phyloP scores from a whole-genome alignment of 2,113 vertebrate species.

The Mustela lutreola region DNA sequence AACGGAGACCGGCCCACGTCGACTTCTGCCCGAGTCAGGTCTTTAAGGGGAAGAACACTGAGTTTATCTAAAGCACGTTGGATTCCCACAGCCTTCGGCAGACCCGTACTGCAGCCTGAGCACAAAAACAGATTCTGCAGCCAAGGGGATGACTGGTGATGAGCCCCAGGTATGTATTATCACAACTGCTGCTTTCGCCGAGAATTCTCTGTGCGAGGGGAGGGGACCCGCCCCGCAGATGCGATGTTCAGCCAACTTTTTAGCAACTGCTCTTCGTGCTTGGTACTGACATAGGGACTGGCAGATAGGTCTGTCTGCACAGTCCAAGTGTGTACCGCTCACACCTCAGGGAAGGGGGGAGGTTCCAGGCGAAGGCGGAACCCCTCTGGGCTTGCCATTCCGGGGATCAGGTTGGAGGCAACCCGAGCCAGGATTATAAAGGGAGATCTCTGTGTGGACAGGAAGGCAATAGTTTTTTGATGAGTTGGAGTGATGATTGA shows the following conservation, averaged over 20 bases:
- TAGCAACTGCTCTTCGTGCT: background rate
- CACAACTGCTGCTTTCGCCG: background rate
- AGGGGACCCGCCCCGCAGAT: background rate
- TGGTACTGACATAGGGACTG: background rate
- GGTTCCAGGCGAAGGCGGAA: fast-evolving
- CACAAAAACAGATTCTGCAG: slow-evolving; percentile 75
- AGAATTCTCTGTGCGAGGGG: background rate
- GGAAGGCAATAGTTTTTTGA: slow-evolving; percentile 77
- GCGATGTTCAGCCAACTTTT: background rate
- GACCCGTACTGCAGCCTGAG: slow-evolving; percentile 45
- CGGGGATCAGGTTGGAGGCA: slow-evolving; percentile 72
- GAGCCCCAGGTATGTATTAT: slow-evolving; percentile 70
- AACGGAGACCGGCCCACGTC: background rate
- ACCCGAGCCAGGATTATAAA: slow-evolving; percentile 66
- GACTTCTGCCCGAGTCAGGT: slow-evolving; percentile 54
- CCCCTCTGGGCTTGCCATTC: background rate
- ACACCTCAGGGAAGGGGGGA: no score
- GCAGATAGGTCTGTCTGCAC: background rate
- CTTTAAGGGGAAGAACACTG: slow-evolving; percentile 52
- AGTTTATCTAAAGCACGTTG: slow-evolving; percentile 61
- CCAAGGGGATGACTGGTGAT: slow-evolving; percentile 72
- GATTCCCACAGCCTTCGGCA: slow-evolving; percentile 73
- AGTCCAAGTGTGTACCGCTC: background rate
- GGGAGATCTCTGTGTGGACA: slow-evolving; percentile 81
- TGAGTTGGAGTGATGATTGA: slow-evolving; percentile 89